Base-by-base conservation (phyloP, 1,140 invertebrate species). In the Caenorhabditis inopinata region DNA sequence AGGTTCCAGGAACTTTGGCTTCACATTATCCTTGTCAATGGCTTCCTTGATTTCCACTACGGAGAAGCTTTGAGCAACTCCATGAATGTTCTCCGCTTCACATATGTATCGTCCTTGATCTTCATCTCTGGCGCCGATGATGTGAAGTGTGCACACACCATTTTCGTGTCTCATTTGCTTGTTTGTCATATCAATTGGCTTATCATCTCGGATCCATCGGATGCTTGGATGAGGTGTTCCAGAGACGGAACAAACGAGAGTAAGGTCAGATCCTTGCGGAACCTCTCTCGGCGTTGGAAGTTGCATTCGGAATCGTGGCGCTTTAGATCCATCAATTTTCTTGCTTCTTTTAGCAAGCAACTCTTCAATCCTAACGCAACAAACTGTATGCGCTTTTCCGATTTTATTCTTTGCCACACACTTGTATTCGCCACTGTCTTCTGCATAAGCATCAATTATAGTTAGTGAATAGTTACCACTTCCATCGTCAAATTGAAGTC, bases 371-470 rank as follows among this genome's bases (percentile, higher is more conserved):
- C 68, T 25, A 21, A 79, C 78, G 38, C 78, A 58, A 27, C 78
- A 79, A 27, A 79, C 38, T 25, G 48, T 79, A 16, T 79, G 78
- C 4, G 78, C 78, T 35, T 79, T 79, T 42, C 79, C 75, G 45
- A 78, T 48, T 45, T 79, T 74, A 62, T 80, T 80, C 81, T 74
- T 80, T 16, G 81, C 77, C 18, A 79, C 68, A 51, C 81, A 95
- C 16, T 94, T 95, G 85, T 96, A 96, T 6, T 93, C 94, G 29
- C 95, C 95, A 29, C 93, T 93, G 90, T 96, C 94, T 89, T 96
- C 94, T 1, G 94, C 93, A 83, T 94, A 92, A 4, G 93, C 93
- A 82, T 95, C 93, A 91, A 95, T 92, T 76, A 96, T 95, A 25
- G 80, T 82, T 53, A 86, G 47, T 2, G 76, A 74, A 38, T 86